These are phyloP conservation scores for Plutomurus gul DNA, from an alignment of 1,140 invertebrate genomes.

Conservation along the genomic window DNA sequence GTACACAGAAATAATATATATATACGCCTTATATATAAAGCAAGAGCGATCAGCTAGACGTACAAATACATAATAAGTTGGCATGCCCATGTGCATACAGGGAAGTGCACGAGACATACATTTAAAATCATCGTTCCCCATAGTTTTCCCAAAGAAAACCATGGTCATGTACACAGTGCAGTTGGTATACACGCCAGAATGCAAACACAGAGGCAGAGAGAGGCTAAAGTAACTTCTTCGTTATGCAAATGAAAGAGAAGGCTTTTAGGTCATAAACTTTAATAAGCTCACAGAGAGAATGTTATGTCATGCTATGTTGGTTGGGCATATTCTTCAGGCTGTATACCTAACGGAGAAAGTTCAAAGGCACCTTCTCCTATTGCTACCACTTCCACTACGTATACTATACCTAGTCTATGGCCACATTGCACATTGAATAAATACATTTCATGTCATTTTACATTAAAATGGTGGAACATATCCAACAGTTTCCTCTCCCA, in stretches of 20 bases:
- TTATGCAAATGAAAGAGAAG: conserved; percentile 44
- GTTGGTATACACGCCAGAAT: too few species aligned
- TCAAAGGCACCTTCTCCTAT: background rate
- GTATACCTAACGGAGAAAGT: background rate
- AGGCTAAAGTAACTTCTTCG: background rate
- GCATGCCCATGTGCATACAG: too few species aligned
- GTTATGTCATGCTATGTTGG: background rate
- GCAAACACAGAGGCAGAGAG: background rate
- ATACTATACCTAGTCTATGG: too few species aligned
- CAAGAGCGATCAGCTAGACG: too few species aligned
- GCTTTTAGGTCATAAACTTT: conserved; percentile 49
- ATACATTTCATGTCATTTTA: background rate
- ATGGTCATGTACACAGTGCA: too few species aligned
- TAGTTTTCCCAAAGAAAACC: background rate
- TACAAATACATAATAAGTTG: background rate
- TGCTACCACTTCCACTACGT: too few species aligned
- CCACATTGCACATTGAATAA: too few species aligned
- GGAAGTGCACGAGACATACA: background rate
- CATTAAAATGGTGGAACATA: background rate
- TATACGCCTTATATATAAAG: too few species aligned
- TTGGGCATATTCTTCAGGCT: background rate
- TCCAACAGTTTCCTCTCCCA: background rate
- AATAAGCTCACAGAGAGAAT: conserved; percentile 41
- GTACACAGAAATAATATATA: too few species aligned
- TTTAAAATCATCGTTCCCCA: background rate